Evolutionary conservation across 2,888 invertebrate species (phyloP), one percentile per base, ranked within the genome.

Genomic region (Mesodorylaimus sp.): DNA sequence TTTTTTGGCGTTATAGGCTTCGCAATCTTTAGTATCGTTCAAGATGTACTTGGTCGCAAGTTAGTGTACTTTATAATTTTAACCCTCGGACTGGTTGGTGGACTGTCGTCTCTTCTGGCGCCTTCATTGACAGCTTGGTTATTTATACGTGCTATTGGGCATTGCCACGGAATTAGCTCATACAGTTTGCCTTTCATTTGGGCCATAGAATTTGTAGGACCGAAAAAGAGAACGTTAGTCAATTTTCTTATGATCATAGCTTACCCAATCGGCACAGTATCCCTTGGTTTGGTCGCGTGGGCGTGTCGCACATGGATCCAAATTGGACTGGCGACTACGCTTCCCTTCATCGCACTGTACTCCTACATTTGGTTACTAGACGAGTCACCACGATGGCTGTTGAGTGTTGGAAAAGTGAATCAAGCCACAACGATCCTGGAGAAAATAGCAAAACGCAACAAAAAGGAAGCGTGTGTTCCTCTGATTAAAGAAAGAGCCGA

Each of bases 361-460:
- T 21, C 28, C 2, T 50, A 32, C 21, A 25, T n/a, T 3, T 42
- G 26, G 7, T 10, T 45, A 3, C 10, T 50, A 3, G 42, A 46
- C 32, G 50, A 50, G 36, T 50, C 50, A 24, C 50, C 50, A 3
- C n/a, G 50, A n/a, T 50, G 50, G 50, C 36, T 50, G 19, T 21
- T 50, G 3, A 19, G 27, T 19, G 19, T 27, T 25, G 19, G 28
- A 3, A 24, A 24, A 45, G 3, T 45, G 3, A 21, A 44, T 3
- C 5, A 47, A 24, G 26, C 41, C n/a, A 7, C 27, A 3, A 5
- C 10, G 23, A 28, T 50, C 24, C n/a, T 48, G 3, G 23, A 23
- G 3, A 19, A 26, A 47, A 48, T 48, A 10, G 37, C 48, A n/a
- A 19, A 3, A 47, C 10, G n/a, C 23, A n/a, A n/a, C n/a, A n/a